Conservation (phyloP, 2,888 invertebrate species). For the Trichogramma dendrolimi region DNA sequence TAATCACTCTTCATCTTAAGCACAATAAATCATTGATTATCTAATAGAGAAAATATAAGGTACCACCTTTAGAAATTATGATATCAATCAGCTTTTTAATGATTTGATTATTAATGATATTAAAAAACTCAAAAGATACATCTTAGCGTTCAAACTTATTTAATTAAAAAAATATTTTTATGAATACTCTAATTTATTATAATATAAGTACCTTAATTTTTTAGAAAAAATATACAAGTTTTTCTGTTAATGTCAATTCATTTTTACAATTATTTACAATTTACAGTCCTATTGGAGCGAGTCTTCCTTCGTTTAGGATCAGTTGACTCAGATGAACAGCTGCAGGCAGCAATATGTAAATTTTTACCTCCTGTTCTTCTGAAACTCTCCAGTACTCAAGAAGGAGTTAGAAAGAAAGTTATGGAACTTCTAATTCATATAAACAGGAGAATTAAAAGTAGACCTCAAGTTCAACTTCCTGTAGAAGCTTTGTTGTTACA, state of each 20-base stretch:
- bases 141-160: background rate
- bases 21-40: no score
- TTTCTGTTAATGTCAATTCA: background rate
- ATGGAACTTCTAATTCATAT: conserved; percentile 90
- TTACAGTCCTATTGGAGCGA: conserved; percentile 76
- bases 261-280: background rate
- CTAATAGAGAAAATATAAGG: no score
- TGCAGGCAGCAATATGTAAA: conserved; percentile 74
- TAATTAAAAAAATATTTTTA: background rate
- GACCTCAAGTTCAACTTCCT: conserved; percentile 79
- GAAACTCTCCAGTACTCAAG: conserved; percentile 84
- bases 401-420: conserved; percentile 78
- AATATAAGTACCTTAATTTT: background rate
- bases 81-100: no score
- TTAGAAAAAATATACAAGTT: background rate
- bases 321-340: conserved; percentile 83
- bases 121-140: background rate
- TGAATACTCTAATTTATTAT: background rate
- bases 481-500: conserved; percentile 77
- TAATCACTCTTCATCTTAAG: no score
- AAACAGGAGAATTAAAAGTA: conserved; percentile 82
- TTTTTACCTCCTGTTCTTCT: conserved; percentile 84
- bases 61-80: no score
- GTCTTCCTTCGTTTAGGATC: conserved; percentile 85
- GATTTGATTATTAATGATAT: no score